Percentiles rank a stretch among this genome's conserved stretches.
Conservation (phyloP, 2,888 invertebrate genomes). For the Myopa tessellatipennis region DNA sequence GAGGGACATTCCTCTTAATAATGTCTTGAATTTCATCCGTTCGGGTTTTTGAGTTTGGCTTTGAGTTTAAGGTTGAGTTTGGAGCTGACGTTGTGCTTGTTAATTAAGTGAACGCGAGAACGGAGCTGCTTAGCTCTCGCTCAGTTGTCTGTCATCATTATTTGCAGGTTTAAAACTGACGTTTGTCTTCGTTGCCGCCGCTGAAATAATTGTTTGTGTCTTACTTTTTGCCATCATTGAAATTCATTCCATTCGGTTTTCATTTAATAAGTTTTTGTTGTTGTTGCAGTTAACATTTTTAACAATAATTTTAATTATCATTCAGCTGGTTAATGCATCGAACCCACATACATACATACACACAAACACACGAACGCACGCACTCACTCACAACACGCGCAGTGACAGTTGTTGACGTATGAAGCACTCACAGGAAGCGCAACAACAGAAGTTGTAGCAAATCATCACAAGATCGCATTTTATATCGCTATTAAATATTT, state of each 20-base stretch:
- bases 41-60: slow-evolving; percentile 32
- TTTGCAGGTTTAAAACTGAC: slow-evolving; percentile 16
- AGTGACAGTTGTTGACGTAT: slow-evolving; percentile 30
- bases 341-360: slow-evolving; percentile 39
- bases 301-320: slow-evolving; percentile 42
- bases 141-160: slow-evolving; percentile 27
- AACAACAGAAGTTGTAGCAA: slow-evolving; percentile 18
- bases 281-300: slow-evolving; percentile 20
- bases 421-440: slow-evolving; percentile 30
- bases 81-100: slow-evolving; percentile 25
- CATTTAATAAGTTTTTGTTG: slow-evolving; percentile 34
- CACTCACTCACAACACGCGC: slow-evolving; percentile 28
- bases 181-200: slow-evolving; percentile 26
- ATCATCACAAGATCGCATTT: slow-evolving; percentile 33
- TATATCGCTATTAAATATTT: slow-evolving; percentile 30
- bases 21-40: slow-evolving; percentile 50
- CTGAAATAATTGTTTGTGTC: slow-evolving; percentile 43
- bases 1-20: slow-evolving; percentile 44
- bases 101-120: slow-evolving; percentile 47
- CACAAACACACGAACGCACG: slow-evolving; percentile 25
- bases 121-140: slow-evolving; percentile 25
- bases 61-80: not conserved
- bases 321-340: slow-evolving; percentile 44
- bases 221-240: slow-evolving; percentile 48
- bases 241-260: slow-evolving; percentile 40